Evolutionary conservation across 2,888 invertebrate species (phyloP), one percentile per base, ranked within the genome.

Genomic region (Drosophila testacea): DNA sequence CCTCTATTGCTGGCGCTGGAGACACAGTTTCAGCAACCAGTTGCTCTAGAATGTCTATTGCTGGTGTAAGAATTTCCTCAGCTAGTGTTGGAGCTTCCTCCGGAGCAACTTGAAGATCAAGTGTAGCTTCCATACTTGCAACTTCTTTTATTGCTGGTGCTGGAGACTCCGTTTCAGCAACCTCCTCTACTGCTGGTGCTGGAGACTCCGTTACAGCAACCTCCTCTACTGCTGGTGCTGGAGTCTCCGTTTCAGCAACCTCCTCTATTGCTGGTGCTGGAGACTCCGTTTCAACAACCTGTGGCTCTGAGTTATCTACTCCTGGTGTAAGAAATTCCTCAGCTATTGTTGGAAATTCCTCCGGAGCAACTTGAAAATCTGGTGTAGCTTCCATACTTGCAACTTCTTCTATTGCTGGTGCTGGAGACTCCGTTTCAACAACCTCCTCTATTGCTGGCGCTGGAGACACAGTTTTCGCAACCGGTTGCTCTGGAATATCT

Each of bases 231-330:
- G 41, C 13, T 41, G 10, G 27, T 44, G 1, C 6, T 34, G 22
- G 47, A 13, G 10, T 4, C 16, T 46, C 47, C 9, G 36, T 41
- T 52, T 32, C 27, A 4, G 55, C 39, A 27, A 27, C 16, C 16
- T 52, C 50, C 22, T 60, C 51, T n/a, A 22, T 7, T n/a, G n/a
- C n/a, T n/a, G n/a, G n/a, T n/a, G n/a, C n/a, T 30, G 56, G 6
- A 42, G 11, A 6, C 4, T 61, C 44, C 4, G 28, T 5, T 11
- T 0, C 4, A 22, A 50, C 10, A 41, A 27, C 16, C 4, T 56
- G n/a, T n/a, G n/a, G n/a, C n/a, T n/a, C n/a, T n/a, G n/a, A n/a
- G n/a, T n/a, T n/a, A n/a, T n/a, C n/a, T n/a, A n/a, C n/a, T n/a
- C n/a, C n/a, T n/a, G n/a, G n/a, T n/a, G n/a, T n/a, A n/a, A n/a